A percentile compares a stretch with the other conserved stretches of the same genome.
phyloP scores from a whole-genome alignment of 2,113 vertebrate species.

The Cheilinus undulatus region DNA sequence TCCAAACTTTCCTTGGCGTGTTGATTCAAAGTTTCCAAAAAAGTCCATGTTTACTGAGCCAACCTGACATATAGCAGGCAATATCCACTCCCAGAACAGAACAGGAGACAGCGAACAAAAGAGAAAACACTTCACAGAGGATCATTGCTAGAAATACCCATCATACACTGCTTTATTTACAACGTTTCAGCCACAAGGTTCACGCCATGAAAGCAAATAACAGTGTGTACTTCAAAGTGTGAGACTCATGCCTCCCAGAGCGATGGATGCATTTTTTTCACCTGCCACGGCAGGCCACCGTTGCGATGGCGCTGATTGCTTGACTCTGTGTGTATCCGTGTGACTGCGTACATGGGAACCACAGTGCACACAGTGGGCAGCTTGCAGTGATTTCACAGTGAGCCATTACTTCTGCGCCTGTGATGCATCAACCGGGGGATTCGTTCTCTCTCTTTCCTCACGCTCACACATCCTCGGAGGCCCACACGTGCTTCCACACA shows the following conservation, averaged over 20 bases:
- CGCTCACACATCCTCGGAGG: no score
- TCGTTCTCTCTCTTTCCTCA: constrained; percentile 41
- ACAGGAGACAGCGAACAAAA: not conserved
- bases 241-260: constrained; percentile 1
- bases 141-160: constrained; percentile 30
- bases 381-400: constrained; percentile 52
- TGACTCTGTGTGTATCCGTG: constrained; percentile 2
- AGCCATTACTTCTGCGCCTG: constrained; percentile 61
- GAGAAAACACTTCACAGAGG: not conserved
- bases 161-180: constrained; percentile 44
- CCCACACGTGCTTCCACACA: not conserved
- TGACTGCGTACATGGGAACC: not conserved
- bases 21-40: constrained; percentile 10
- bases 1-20: not conserved
- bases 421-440: constrained; percentile 63
- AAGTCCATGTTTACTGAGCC: not conserved
- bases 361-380: constrained; percentile 35
- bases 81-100: not conserved
- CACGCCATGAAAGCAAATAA: constrained; percentile 22
- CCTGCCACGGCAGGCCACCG: constrained; percentile 30
- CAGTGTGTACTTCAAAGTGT: not conserved
- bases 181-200: constrained; percentile 17
- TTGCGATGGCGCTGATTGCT: constrained; percentile 35
- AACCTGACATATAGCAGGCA: not conserved
- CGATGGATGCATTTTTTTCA: constrained; percentile 10